phyloP scores from a whole-genome alignment of 2,113 vertebrate species.

The Phyllopteryx taeniolatus region DNA sequence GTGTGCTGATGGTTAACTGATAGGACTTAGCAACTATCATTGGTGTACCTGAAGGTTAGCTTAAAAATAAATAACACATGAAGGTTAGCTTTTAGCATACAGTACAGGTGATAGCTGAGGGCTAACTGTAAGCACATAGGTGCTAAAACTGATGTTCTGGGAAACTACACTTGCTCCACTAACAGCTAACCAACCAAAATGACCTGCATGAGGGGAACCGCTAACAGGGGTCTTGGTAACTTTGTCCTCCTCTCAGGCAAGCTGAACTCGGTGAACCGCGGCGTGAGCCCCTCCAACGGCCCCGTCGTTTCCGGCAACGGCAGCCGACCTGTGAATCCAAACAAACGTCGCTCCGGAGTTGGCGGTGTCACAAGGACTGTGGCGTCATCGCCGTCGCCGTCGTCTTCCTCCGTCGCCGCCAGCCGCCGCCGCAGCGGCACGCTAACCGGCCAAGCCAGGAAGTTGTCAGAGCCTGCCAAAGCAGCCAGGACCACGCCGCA shows the following conservation, averaged over 20 bases:
- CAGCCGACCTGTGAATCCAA: constrained; percentile 41
- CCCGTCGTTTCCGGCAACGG: constrained; percentile 19
- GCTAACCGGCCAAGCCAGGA: constrained; percentile 46
- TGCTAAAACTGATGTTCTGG: not conserved
- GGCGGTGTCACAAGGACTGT: constrained; percentile 10
- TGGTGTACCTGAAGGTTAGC: not conserved
- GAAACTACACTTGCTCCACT: not conserved
- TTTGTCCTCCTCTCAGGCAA: constrained; percentile 53
- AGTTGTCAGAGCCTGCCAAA: constrained; percentile 29
- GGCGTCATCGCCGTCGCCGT: not conserved
- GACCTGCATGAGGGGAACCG: not conserved
- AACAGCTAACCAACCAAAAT: not conserved
- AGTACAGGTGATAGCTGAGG: not conserved
- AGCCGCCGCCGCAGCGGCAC: constrained; percentile 26
- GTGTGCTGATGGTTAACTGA: too few relatives aligned
- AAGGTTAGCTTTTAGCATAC: too few relatives aligned
- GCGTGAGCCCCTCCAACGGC: constrained; percentile 41
- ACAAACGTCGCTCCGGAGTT: constrained; percentile 40
- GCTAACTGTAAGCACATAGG: not conserved
- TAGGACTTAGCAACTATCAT: not conserved
- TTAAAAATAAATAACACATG: not conserved
- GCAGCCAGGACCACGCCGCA: constrained; percentile 43
- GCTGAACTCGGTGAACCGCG: constrained; percentile 54
- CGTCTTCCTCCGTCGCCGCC: not conserved
- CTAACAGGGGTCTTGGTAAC: not conserved